These are phyloP conservation scores for Physeter macrocephalus DNA, from an alignment of 2,113 vertebrate species.

Conservation along the genomic window DNA sequence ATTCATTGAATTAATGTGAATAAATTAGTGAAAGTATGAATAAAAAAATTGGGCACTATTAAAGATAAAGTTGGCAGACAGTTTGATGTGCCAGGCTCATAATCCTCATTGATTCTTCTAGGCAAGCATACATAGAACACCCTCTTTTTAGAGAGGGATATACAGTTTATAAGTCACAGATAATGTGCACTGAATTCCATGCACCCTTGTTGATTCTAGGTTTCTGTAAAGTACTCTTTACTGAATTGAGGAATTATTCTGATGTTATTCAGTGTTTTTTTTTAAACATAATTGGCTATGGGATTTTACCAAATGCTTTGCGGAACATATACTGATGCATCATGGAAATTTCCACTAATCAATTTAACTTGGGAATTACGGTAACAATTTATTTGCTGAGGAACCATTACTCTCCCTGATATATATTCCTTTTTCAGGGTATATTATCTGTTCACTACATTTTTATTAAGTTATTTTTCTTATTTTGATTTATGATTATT, in stretches of 20 bases:
- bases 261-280: background rate
- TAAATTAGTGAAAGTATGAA: background rate
- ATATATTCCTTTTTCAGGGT: background rate
- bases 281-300: background rate
- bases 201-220: background rate
- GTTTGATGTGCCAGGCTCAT: rapidly evolving
- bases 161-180: background rate
- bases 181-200: rapidly evolving
- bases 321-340: background rate
- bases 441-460: background rate
- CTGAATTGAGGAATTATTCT: background rate
- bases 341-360: background rate
- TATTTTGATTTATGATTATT: background rate
- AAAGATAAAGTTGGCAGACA: background rate
- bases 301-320: background rate
- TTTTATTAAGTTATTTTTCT: background rate
- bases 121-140: background rate
- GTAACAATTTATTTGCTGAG: background rate
- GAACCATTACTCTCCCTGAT: background rate
- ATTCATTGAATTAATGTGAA: background rate
- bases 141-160: background rate
- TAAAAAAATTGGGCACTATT: background rate
- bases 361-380: background rate
- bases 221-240: background rate
- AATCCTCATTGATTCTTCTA: background rate